A percentile compares a stretch with the other conserved stretches of the same genome.
Conservation (phyloP, 2,113 vertebrate species). For the Puffinus mauretanicus region DNA sequence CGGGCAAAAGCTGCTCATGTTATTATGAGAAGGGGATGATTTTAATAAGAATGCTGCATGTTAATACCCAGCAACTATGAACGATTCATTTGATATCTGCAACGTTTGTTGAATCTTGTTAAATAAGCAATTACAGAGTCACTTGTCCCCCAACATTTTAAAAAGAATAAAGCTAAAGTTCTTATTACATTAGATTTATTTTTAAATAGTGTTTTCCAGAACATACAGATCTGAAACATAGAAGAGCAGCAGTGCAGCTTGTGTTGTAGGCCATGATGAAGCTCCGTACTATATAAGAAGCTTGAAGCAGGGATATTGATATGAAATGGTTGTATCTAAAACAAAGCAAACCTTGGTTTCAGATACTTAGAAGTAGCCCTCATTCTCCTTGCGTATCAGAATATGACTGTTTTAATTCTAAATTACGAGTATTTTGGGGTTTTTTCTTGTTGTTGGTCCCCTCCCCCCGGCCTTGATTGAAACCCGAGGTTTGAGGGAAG, state of each 20-base stretch:
- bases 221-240: neutral
- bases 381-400: neutral
- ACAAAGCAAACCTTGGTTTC: neutral
- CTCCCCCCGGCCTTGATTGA: rapidly evolving
- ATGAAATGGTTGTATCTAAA: neutral
- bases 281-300: neutral
- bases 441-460: neutral
- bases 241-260: neutral
- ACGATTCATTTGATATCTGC: neutral
- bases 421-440: rapidly evolving
- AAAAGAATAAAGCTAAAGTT: neutral
- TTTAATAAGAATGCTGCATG: neutral
- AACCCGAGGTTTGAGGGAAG: neutral
- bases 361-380: neutral
- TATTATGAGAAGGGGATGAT: neutral
- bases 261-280: neutral
- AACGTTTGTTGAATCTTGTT: neutral
- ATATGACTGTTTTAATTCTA: neutral
- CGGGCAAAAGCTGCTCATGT: neutral
- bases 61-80: neutral
- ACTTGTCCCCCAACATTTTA: neutral
- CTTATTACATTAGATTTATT: neutral
- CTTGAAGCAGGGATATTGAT: neutral
- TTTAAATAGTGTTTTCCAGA: neutral
- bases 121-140: neutral